Percentiles rank a stretch among this genome's conserved stretches.
These are phyloP conservation scores for Fratercula arctica DNA, from an alignment of 2,797 vertebrate genomes.

Conservation along the genomic window DNA sequence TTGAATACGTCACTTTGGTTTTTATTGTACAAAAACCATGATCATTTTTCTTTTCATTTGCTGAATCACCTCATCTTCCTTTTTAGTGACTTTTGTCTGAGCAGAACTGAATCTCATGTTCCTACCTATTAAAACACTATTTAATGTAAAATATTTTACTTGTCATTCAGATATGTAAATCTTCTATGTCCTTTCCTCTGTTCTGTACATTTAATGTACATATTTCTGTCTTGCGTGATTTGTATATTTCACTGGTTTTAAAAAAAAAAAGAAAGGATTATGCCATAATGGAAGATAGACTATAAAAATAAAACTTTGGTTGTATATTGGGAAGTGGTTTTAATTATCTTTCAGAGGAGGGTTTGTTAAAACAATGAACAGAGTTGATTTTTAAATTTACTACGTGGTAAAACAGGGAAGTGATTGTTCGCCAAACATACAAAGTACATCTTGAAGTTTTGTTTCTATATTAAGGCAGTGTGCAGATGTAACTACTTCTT, in stretches of 20 bases:
- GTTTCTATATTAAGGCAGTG: constrained; percentile 30
- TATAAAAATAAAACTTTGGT: constrained; percentile 84
- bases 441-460: constrained; percentile 54
- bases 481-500: constrained; percentile 31
- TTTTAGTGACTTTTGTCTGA: constrained; percentile 73
- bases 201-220: constrained; percentile 86
- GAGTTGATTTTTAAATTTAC: constrained; percentile 61
- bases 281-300: constrained; percentile 81
- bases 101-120: constrained; percentile 77
- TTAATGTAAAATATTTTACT: constrained; percentile 86
- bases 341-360: constrained; percentile 73
- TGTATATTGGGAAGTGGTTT: constrained; percentile 83
- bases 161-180: constrained; percentile 84
- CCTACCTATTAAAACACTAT: constrained; percentile 81
- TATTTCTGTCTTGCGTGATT: constrained; percentile 82
- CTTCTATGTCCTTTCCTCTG: constrained; percentile 76
- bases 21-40: constrained; percentile 79
- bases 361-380: constrained; percentile 55
- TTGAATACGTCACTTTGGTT: constrained; percentile 80
- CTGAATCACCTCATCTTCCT: constrained; percentile 72
- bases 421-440: constrained; percentile 38
- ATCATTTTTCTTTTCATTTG: constrained; percentile 62
- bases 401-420: constrained; percentile 49
- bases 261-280: constrained; percentile 74
- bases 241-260: constrained; percentile 84